Evolutionary conservation across 2,797 vertebrate species (phyloP).

Genomic region (Danio jaintianensis): DNA sequence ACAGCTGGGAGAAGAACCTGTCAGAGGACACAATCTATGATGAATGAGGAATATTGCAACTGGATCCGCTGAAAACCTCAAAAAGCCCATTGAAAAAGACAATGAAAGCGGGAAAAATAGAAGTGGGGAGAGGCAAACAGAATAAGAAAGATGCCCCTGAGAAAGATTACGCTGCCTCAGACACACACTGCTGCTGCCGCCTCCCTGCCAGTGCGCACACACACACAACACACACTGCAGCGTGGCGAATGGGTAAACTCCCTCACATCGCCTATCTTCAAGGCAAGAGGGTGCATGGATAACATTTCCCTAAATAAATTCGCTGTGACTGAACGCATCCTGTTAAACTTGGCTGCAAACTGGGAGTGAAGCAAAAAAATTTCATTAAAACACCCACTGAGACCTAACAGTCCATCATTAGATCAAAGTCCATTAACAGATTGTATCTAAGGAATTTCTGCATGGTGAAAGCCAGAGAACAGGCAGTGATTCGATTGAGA

Average conservation of each 20-base stretch:
- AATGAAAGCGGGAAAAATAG: conserved; percentile 13
- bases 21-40: conserved; percentile 48
- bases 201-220: conserved; percentile 34
- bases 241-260: conserved; percentile 54
- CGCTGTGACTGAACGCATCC: conserved; percentile 49
- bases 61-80: conserved; percentile 33
- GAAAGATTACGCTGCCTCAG: conserved; percentile 54
- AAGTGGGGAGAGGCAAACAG: conserved; percentile 17
- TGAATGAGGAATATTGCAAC: conserved; percentile 43
- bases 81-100: conserved; percentile 37
- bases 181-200: conserved; percentile 41
- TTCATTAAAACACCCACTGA: conserved; percentile 27
- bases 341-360: conserved; percentile 39
- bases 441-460: conserved; percentile 20
- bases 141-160: conserved; percentile 46
- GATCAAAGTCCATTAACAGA: conserved; percentile 39
- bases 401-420: conserved; percentile 35
- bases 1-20: conserved; percentile 44
- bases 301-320: conserved; percentile 56
- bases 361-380: conserved; percentile 4
- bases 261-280: conserved; percentile 49
- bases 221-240: conserved; percentile 50
- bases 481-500: conserved; percentile 6
- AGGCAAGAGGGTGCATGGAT: conserved; percentile 25
- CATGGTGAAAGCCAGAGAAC: conserved; percentile 10